Base-by-base conservation (phyloP, 2,113 vertebrate species). In the Silurus asotus region DNA sequence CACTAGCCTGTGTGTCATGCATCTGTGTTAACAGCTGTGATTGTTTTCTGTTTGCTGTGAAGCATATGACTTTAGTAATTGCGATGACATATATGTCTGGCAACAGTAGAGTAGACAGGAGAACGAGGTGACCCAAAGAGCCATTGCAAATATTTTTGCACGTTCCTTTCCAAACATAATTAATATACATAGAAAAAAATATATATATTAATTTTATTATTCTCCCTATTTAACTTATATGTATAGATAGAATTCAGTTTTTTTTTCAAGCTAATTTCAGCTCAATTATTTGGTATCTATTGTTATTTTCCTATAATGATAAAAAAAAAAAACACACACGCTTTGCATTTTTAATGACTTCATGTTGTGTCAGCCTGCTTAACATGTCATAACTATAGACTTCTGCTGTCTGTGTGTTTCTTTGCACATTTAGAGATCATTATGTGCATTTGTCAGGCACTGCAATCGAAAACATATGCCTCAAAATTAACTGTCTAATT, bases 401-500 rank as follows among this genome's bases (percentile, higher is more conserved):
- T 67, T n/a, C 69, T 77, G 83, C 87, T 82, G 81, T 81, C 83
- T 88, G 88, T 83, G 56, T 85, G 81, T 84, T 78, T 58, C 75
- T 72, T 85, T 83, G 74, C 83, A 86, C 83, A 56, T 85, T 81
- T 85, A 79, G 53, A 78, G 78, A 85, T 76, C 82, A 64, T 84
- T 70, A 53, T 83, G 80, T 83, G 84, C 86, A 82, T 89, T 81
- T 85, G 67, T 83, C 83, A 55, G 86, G 61, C 67, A 72, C 70
- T 53, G 76, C 56, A 75, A 65, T 82, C 83, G 72, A 81, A 87
- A 85, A 67, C 75, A 90, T 75, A 87, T 87, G 85, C 53, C 58
- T 83, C 48, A 84, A 87, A 88, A 88, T 89, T n/a, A 88, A 87
- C 74, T 56, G 82, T 79, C 87, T 88, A 89, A 88, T 89, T 78